These are phyloP conservation scores for Drosophila phalerata DNA, from an alignment of 2,888 invertebrate genomes.

Conservation along the genomic window DNA sequence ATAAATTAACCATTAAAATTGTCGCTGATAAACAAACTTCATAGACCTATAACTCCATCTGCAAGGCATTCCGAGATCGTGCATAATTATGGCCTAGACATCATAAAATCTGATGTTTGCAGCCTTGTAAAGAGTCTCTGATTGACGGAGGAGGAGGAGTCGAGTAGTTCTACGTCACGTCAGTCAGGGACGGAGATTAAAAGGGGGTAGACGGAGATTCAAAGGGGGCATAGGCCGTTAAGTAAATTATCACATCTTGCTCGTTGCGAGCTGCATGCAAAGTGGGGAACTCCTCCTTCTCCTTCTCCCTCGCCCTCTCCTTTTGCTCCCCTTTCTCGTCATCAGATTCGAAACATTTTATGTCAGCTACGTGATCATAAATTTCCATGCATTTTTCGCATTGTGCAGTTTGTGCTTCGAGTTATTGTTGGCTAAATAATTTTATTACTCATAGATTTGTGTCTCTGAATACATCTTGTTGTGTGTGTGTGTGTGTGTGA, in stretches of 20 bases:
- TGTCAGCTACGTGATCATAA: constrained; percentile 71
- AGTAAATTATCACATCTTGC: constrained; percentile 69
- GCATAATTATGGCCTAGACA: constrained; percentile 70
- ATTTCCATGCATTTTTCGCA: constrained; percentile 59
- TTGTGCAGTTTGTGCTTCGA: constrained; percentile 25
- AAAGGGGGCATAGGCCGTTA: constrained; percentile 35
- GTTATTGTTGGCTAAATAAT: constrained; percentile 49
- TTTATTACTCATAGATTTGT: constrained; percentile 48
- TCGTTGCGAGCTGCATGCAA: constrained; percentile 51
- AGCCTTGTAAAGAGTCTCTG: constrained; percentile 62
- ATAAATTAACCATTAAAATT: constrained; percentile 54
- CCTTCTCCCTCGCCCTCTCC: too few species aligned
- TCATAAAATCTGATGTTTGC: constrained; percentile 71
- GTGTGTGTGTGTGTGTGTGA: constrained; percentile 2
- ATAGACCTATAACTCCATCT: constrained; percentile 7
- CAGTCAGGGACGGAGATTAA: background rate
- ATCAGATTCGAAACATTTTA: constrained; percentile 53
- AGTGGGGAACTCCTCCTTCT: constrained; percentile 14
- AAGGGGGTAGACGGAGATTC: background rate
- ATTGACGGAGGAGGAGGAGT: constrained; percentile 36
- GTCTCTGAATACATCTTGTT: constrained; percentile 15
- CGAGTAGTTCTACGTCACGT: constrained; percentile 21
- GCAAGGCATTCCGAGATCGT: constrained; percentile 29
- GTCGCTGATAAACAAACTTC: constrained; percentile 32
- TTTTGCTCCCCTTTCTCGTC: background rate